Base-by-base conservation (phyloP, 2,888 invertebrate species). In the Tetramorium bicarinatum region DNA sequence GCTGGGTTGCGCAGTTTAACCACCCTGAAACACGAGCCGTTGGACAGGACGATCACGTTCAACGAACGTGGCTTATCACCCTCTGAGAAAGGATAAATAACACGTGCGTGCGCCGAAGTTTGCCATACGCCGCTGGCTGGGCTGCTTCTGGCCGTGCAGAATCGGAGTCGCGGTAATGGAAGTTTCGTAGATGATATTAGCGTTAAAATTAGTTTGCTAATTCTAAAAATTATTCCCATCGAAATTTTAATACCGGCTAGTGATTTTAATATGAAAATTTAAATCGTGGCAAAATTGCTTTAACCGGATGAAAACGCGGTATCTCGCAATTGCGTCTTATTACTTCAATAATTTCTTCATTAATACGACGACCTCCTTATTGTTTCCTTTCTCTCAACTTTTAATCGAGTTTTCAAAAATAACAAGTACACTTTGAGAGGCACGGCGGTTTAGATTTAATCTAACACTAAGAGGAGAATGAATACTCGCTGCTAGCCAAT, bases 1-100 rank as follows among this genome's bases (percentile, higher is more conserved):
- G 41, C 21, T 11, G 13, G n/a, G 47, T 34, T 34, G 29, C 72
- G 7, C 62, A 54, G 79, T 47, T 80, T 76, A 61, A 80, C n/a
- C 69, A 34, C 38, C 61, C 18, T 69, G 54, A 25, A 61, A 74
- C 54, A 52, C 71, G 71, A 54, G 9, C 34, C 34, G 44, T 56
- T 56, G 69, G 15, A 54, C 72, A 29, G 76, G 75, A 56, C 59
- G 83, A 88, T 87, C 89, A 89, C 89, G 89, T 89, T 82, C 82
- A 47, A 18, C 76, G 61, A 76, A 84, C 90, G 89, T 89, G 90
- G 84, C 85, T 90, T 90, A 90, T 89, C 89, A 82, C 75, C 54
- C 59, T 72, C 72, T 75, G 77, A 64, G 84, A 85, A 89, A 85
- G 83, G 83, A 88, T 89, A 89, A 89, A 80, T 80, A 80, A 72